Conservation (phyloP, 2,113 vertebrate genomes). For the Oryzias woworae region DNA sequence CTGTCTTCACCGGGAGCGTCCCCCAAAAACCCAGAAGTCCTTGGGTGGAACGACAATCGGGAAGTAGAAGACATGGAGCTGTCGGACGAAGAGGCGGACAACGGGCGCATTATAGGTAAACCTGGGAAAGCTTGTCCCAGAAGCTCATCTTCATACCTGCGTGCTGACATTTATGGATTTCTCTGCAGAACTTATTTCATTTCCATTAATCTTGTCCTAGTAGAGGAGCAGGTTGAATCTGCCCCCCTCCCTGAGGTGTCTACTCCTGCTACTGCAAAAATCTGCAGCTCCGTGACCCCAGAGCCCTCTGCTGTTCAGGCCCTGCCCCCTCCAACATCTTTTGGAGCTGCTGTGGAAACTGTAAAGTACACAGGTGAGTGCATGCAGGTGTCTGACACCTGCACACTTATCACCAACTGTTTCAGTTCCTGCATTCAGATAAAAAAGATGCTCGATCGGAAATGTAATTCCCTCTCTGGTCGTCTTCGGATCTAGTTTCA, state of each 20-base stretch:
- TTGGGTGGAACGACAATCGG: constrained; percentile 82
- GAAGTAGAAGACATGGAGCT: constrained; percentile 98
- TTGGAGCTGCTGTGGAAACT: constrained; percentile 38
- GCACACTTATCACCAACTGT: not conserved
- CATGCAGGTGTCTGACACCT: not conserved
- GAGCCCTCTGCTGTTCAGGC: constrained; percentile 19
- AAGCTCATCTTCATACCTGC: too few species aligned
- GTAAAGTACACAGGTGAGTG: constrained; percentile 91
- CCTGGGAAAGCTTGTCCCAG: too few species aligned
- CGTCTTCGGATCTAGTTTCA: too few species aligned
- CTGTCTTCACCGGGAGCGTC: constrained; percentile 74
- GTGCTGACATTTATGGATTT: too few species aligned
- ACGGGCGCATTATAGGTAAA: constrained; percentile 86
- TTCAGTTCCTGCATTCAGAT: too few species aligned
- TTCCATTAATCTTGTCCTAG: constrained; percentile 56
- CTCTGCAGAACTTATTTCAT: not conserved
- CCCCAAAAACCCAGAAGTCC: constrained; percentile 22
- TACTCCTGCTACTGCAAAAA: constrained; percentile 22
- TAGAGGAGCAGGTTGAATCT: constrained; percentile 83
- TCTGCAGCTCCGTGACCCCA: constrained; percentile 21
- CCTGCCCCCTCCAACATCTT: constrained; percentile 7
- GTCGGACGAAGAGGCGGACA: constrained; percentile 83
- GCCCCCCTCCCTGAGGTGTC: constrained; percentile 44
- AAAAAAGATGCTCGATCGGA: too few species aligned
- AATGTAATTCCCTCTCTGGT: too few species aligned